phyloP scores from a whole-genome alignment of 92 coral and sea anemone species.

The Actinostola sp. region DNA sequence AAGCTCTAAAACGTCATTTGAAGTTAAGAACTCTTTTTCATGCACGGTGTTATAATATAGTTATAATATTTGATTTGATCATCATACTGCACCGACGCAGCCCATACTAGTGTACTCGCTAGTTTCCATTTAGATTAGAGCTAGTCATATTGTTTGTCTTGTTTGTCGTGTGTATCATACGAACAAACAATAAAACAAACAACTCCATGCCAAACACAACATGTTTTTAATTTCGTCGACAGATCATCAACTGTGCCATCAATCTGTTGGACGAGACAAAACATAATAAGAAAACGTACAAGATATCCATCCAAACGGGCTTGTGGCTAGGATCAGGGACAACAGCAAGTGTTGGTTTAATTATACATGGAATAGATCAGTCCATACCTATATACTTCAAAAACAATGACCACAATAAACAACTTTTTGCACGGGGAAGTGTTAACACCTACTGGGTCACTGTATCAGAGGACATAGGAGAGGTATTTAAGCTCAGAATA shows the following conservation, averaged over 20 bases:
- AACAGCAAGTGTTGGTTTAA: slow-evolving; percentile 85
- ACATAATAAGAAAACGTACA: slow-evolving; percentile 2
- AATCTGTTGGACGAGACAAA: neutral
- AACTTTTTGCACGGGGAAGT: slow-evolving; percentile 78
- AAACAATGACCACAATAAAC: slow-evolving; percentile 30
- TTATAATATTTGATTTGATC: too few relatives aligned
- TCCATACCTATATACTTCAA: slow-evolving; percentile 52
- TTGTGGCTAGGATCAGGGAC: slow-evolving; percentile 84
- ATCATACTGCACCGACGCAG: too few relatives aligned
- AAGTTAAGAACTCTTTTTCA: too few relatives aligned
- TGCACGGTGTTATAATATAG: too few relatives aligned
- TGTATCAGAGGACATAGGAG: slow-evolving; percentile 60
- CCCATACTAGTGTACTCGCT: too few relatives aligned
- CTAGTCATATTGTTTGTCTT: too few relatives aligned
- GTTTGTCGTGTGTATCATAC: too few relatives aligned
- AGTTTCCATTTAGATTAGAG: too few relatives aligned
- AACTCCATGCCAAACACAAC: neutral
- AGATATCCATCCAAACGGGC: slow-evolving; percentile 68
- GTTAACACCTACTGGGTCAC: slow-evolving; percentile 74
- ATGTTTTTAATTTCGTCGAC: neutral
- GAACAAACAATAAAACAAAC: neutral
- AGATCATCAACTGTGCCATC: slow-evolving; percentile 19
- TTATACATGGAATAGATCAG: slow-evolving; percentile 57
- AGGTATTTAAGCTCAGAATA: slow-evolving; percentile 65
- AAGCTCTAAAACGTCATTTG: too few relatives aligned